These are phyloP conservation scores for Spinus olivaceus DNA, from an alignment of 2,797 vertebrate genomes.

Conservation along the genomic window DNA sequence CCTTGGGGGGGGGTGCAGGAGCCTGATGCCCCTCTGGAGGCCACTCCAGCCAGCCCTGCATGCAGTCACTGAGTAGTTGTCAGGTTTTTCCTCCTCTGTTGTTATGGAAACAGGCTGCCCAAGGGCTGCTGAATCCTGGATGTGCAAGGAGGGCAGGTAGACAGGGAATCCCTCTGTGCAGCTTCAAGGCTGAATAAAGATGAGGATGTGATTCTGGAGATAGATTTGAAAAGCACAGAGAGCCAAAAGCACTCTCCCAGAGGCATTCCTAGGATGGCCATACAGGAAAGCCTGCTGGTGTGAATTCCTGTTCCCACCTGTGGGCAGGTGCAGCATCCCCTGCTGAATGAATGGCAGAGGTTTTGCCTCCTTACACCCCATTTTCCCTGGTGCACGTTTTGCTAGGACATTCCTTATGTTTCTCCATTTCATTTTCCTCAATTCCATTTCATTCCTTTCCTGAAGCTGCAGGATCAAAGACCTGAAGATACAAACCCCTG, in stretches of 20 bases:
- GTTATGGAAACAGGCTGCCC: slow-evolving; percentile 46
- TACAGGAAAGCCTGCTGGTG: not conserved
- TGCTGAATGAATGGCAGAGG: not conserved
- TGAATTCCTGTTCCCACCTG: not conserved
- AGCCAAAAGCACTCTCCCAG: not conserved
- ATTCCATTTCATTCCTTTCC: not conserved
- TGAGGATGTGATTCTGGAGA: not conserved
- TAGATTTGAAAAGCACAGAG: not conserved
- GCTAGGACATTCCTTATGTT: not conserved
- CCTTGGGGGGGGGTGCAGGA: not conserved
- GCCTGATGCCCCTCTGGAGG: not conserved
- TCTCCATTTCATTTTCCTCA: not conserved
- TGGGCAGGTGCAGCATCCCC: not conserved
- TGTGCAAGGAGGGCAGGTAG: not conserved
- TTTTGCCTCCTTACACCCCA: not conserved
- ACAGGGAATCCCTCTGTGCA: not conserved
- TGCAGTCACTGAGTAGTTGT: fast-evolving
- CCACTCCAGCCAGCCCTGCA: not conserved
- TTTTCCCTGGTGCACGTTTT: not conserved
- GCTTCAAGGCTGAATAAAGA: not conserved
- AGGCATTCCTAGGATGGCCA: not conserved
- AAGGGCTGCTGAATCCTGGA: not conserved
- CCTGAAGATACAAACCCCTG: fast-evolving
- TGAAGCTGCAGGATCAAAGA: not conserved
- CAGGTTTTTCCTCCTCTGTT: not conserved